A percentile compares a stretch with the other conserved stretches of the same genome.
These are phyloP conservation scores for Hyperoplus lanceolatus DNA, from an alignment of 2,797 vertebrate species.

Conservation along the genomic window DNA sequence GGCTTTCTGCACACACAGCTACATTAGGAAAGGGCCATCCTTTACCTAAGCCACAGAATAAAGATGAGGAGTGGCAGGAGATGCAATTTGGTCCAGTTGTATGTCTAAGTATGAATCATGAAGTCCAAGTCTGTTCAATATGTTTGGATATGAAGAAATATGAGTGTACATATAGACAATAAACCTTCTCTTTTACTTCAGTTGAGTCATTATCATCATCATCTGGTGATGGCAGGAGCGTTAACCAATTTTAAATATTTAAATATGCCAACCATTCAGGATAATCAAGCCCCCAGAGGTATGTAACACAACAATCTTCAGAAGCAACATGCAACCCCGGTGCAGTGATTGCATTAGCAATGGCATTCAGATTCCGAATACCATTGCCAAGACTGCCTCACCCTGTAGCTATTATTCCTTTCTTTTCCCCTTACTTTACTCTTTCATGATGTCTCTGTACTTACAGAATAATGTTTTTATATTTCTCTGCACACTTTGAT, in stretches of 20 bases:
- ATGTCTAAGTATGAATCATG: slow-evolving; percentile 13
- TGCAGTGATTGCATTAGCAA: slow-evolving; percentile 65
- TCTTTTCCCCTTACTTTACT: not conserved
- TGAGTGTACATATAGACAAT: not conserved
- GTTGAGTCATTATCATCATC: slow-evolving; percentile 32
- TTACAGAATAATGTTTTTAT: not conserved
- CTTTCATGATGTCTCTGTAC: slow-evolving; percentile 8
- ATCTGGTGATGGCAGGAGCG: slow-evolving; percentile 25
- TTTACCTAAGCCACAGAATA: slow-evolving; percentile 26
- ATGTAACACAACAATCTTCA: slow-evolving; percentile 59
- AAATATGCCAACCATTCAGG: slow-evolving; percentile 46
- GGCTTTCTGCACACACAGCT: slow-evolving; percentile 46
- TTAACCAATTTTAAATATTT: slow-evolving; percentile 20
- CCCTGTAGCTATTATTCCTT: slow-evolving; percentile 8
- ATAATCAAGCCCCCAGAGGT: slow-evolving; percentile 63
- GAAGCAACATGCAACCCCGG: slow-evolving; percentile 37
- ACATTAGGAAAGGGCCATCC: slow-evolving; percentile 32
- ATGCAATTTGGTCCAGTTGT: slow-evolving; percentile 17
- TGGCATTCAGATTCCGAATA: slow-evolving; percentile 60
- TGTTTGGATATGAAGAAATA: not conserved
- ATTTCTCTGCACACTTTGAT: not conserved
- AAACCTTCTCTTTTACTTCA: slow-evolving; percentile 7
- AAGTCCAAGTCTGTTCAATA: slow-evolving; percentile 2
- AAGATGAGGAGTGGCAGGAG: slow-evolving; percentile 16
- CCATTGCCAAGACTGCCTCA: slow-evolving; percentile 16